Evolutionary conservation across 2,888 invertebrate genomes (phyloP), one percentile per base, ranked within the genome.

Genomic region (Ophonus ardosiacus): DNA sequence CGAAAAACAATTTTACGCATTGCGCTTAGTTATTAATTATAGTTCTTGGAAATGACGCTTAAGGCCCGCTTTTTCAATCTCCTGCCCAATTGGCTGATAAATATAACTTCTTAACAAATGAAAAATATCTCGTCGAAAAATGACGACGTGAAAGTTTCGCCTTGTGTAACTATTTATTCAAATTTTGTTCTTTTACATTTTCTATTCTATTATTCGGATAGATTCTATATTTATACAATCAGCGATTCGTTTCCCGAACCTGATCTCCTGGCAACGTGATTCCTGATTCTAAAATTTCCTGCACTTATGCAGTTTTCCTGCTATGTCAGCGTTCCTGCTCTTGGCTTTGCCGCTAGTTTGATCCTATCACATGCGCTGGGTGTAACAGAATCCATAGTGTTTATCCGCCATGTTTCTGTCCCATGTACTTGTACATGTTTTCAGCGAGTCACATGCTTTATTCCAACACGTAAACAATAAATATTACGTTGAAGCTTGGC

Each of bases 381-480:
- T 61, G 59, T 17, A 61, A 18, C 59, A 61, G 59, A 18, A 61
- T 61, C 17, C 59, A 61, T 18, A 61, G 15, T 5, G 59, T 0
- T n/a, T 6, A 38, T 15, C 15, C 40, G 38, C 17, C 68, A 65
- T 65, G 59, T 15, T 17, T 3, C 13, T 8, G 13, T 7, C 0
- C 71, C 71, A 18, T 68, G 71, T 43, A 43, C 43, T 18, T 51
- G 43, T 18, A 63, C 21, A 13, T 24, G 21, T 21, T 17, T 17
- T 15, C 59, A 31, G 5, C 63, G 8, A 43, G 18, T 43, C 71
- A 43, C 71, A 43, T 74, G 71, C 40, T 74, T 43, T 74, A 74
- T 74, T 68, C 71, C 40, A 18, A 8, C 18, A 74, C 43, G 43
- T 74, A 74, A 74, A 74, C 71, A 74, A 74, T 74, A 74, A 43